Evolutionary conservation across 2,797 vertebrate genomes (phyloP).

Genomic region (Coluber constrictor): DNA sequence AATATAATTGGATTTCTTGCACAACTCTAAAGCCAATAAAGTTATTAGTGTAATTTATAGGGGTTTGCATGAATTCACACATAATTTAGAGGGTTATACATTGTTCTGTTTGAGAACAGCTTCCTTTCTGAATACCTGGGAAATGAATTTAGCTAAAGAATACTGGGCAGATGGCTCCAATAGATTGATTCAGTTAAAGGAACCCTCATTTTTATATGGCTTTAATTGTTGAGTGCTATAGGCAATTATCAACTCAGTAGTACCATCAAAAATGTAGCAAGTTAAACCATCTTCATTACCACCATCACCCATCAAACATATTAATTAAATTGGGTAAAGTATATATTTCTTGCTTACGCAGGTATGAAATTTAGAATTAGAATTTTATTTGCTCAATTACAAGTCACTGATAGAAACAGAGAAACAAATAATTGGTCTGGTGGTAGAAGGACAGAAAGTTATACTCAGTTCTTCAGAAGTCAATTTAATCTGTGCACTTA

Average conservation of each 20-base stretch:
- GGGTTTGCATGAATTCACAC: not conserved
- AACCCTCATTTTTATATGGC: not conserved
- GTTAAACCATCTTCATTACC: not conserved
- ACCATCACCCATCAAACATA: not conserved
- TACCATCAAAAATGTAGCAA: not conserved
- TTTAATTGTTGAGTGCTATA: rapidly evolving
- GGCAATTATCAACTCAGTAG: constrained; percentile 4
- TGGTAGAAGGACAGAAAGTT: constrained; percentile 52
- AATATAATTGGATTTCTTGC: not conserved
- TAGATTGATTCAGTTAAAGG: not conserved
- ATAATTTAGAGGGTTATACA: not conserved
- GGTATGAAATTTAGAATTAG: constrained; percentile 43
- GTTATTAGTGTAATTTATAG: not conserved
- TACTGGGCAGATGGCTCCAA: not conserved
- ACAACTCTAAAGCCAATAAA: not conserved
- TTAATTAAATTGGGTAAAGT: constrained; percentile 30
- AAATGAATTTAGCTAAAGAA: not conserved
- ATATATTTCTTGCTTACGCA: not conserved
- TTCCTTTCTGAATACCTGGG: not conserved
- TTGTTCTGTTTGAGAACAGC: not conserved
- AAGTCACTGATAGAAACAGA: constrained; percentile 48
- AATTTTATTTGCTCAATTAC: constrained; percentile 33
- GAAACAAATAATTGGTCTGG: constrained; percentile 53
- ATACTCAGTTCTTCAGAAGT: constrained; percentile 66
- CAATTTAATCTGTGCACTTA: constrained; percentile 69